phyloP scores from a whole-genome alignment of 2,888 invertebrate species.

The Liposcelis brunnea region DNA sequence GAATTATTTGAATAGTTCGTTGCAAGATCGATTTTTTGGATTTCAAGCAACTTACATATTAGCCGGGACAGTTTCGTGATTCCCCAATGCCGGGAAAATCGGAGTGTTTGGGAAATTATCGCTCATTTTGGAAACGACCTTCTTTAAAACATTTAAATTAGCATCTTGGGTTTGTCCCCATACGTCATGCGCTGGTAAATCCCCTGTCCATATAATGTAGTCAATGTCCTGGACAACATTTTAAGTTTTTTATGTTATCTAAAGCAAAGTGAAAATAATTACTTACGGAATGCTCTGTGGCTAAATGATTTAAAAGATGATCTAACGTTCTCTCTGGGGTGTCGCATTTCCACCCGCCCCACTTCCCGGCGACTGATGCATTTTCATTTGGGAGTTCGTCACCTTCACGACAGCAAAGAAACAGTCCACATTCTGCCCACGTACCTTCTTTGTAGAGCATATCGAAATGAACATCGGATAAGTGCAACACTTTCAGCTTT shows the following conservation, averaged over 20 bases:
- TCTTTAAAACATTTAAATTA: background rate
- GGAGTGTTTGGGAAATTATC: conserved; percentile 6
- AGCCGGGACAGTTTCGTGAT: conserved; percentile 9
- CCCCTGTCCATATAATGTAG: conserved; percentile 10
- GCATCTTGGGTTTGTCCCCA: conserved; percentile 5
- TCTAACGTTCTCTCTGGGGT: conserved; percentile 4
- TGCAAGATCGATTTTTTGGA: too few relatives aligned
- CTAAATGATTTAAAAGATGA: conserved; percentile 5
- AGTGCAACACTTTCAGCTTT: conserved; percentile 6
- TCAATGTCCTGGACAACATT: conserved; percentile 9
- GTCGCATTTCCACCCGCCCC: conserved; percentile 10
- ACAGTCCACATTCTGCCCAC: conserved; percentile 4
- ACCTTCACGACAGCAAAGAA: background rate
- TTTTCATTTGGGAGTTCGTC: background rate
- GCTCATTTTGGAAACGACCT: conserved; percentile 1
- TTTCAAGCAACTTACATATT: conserved; percentile 2
- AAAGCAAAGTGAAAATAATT: background rate
- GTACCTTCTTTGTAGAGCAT: conserved; percentile 6
- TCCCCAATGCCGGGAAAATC: conserved; percentile 9
- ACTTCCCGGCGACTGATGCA: background rate
- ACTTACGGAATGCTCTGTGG: background rate
- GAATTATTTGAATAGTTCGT: too few relatives aligned
- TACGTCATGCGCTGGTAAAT: conserved; percentile 9
- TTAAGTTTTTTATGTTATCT: too few relatives aligned
- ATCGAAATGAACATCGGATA: conserved; percentile 7